Evolutionary conservation across 1,140 invertebrate genomes (phyloP), one percentile per base, ranked within the genome.

Genomic region (Carposina sasakii): DNA sequence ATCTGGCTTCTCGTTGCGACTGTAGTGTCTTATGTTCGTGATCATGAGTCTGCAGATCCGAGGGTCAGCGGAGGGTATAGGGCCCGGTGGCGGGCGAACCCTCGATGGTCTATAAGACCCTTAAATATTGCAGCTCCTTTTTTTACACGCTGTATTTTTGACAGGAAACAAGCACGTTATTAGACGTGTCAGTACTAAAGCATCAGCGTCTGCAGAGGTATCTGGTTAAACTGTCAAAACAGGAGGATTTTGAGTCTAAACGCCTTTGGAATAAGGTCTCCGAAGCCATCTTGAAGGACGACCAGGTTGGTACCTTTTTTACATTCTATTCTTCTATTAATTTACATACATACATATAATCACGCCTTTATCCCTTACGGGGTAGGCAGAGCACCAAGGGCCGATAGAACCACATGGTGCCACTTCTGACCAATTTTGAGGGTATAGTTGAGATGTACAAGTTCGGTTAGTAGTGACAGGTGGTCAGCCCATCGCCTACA

Each of bases 181-280:
- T 96, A 78, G 91, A 91, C 71, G 91, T 93, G 0, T 90, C 90
- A 2, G 88, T 93, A 17, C 71, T 94, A 8, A 91, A 92, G 23
- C 85, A 88, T 33, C 88, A 87, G 31, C 85, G 96, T 20, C 82
- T 98, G 13, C 91, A 90, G 42, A 89, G 96, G 13, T 93, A 88
- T 63, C 90, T 94, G 19, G 93, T 98, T 37, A 91, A 91, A 17
- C 21, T 95, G 5, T 93, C 96, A 2, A 67, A 90, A 36, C 96
- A 97, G 70, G 85, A 87, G 21, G 88, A 91, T 2, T 92, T 88
- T 72, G 96, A 98, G 76, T 97, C 95, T 12, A 93, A 96, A 75
- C 90, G 91, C 59, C 83, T 97, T 2, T 98, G 96, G 96, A 76
- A 89, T 10, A 89, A 91, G 47, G 96, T 98, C 0, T 94, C 93